Evolutionary conservation across 2,113 vertebrate genomes (phyloP).

Genomic region (Meles meles): DNA sequence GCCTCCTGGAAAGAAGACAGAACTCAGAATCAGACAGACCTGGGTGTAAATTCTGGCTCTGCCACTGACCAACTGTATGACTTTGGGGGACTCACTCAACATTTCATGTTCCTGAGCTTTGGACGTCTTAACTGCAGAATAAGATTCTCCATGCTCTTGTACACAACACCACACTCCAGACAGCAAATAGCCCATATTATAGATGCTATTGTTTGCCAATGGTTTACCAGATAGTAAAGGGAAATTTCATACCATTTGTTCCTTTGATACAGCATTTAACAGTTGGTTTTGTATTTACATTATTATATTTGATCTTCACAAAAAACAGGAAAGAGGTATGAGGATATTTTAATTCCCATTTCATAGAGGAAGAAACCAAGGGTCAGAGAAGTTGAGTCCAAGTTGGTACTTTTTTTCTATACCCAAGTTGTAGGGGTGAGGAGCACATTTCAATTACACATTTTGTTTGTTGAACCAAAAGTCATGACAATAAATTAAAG

Average conservation of each 20-base stretch:
- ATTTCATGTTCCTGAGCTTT: not conserved
- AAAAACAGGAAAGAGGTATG: not conserved
- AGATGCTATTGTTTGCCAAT: not conserved
- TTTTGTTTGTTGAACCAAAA: not conserved
- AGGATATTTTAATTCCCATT: not conserved
- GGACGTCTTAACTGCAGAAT: not conserved
- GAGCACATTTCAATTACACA: not conserved
- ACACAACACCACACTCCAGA: not conserved
- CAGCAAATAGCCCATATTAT: not conserved
- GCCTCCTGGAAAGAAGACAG: not conserved
- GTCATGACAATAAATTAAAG: not conserved
- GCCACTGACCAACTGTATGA: not conserved
- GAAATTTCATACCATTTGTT: not conserved
- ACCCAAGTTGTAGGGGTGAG: not conserved
- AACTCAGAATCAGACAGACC: not conserved
- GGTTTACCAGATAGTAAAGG: not conserved
- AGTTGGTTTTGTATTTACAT: not conserved
- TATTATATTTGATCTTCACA: not conserved
- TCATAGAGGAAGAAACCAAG: not conserved
- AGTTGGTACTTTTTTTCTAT: not conserved
- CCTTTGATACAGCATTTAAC: not conserved
- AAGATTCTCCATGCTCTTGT: not conserved
- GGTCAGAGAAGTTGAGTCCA: not conserved
- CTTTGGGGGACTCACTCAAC: not conserved
- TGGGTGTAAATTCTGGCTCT: not conserved